phyloP scores from a whole-genome alignment of 2,113 vertebrate genomes.

The Entomyzon cyanotis region DNA sequence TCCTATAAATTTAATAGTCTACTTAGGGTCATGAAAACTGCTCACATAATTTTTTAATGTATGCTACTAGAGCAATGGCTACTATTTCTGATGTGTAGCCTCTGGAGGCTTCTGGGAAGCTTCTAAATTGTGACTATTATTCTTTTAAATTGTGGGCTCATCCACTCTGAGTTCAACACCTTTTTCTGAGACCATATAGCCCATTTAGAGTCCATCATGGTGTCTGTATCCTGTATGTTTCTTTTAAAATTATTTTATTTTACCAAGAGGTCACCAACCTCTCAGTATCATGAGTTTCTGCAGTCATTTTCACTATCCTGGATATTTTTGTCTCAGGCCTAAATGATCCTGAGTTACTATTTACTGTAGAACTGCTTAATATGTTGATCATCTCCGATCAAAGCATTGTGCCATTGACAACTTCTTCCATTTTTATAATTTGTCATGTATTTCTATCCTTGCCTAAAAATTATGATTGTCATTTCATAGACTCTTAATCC shows the following conservation, averaged over 20 bases:
- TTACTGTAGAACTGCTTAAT: not conserved
- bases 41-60: not conserved
- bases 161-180: not conserved
- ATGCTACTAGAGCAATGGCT: not conserved
- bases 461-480: not conserved
- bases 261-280: fast-evolving
- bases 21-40: not conserved
- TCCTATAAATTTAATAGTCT: not conserved
- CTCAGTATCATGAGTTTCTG: not conserved
- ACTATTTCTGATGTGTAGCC: not conserved
- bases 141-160: not conserved
- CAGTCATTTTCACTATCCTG: not conserved
- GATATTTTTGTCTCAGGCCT: not conserved
- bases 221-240: not conserved
- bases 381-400: not conserved
- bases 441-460: not conserved
- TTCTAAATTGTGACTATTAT: not conserved
- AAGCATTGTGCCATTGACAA: not conserved
- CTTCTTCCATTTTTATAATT: not conserved
- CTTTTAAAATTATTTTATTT: not conserved
- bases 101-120: not conserved
- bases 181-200: not conserved
- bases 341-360: not conserved
- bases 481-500: not conserved
- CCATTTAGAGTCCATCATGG: not conserved